phyloP scores from a whole-genome alignment of 1,140 invertebrate species.

The Lordiphosa clarofinis region DNA sequence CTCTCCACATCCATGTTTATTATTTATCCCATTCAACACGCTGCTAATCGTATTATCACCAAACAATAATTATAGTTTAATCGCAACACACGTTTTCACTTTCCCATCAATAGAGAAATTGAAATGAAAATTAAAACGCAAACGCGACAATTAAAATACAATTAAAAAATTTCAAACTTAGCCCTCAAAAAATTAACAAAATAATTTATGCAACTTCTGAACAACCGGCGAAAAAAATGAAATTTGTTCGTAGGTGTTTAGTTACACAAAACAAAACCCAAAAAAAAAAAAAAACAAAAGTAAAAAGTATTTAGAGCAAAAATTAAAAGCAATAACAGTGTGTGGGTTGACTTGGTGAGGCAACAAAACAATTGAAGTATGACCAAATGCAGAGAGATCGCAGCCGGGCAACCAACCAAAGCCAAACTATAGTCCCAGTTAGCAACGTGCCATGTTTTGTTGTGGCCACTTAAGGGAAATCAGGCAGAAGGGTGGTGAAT shows the following conservation, averaged over 20 bases:
- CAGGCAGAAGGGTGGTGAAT: conserved; percentile 12
- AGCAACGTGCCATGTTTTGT: conserved; percentile 36
- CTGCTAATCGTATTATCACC: conserved; percentile 59
- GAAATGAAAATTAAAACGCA: conserved; percentile 43
- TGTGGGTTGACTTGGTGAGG: conserved; percentile 45
- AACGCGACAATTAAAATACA: conserved; percentile 61
- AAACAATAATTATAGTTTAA: conserved; percentile 58
- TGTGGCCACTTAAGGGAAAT: conserved; percentile 36
- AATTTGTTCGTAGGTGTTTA: conserved; percentile 52
- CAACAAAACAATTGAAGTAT: conserved; percentile 72
- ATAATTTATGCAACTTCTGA: conserved; percentile 68
- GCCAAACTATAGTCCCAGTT: conserved; percentile 28
- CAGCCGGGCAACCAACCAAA: conserved; percentile 26
- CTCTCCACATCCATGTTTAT: neutral
- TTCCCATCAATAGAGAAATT: conserved; percentile 34
- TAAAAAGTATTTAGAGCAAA: conserved; percentile 67
- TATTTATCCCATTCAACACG: conserved; percentile 2
- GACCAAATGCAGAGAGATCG: conserved; percentile 45
- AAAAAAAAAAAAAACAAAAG: conserved; percentile 30
- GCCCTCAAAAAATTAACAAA: conserved; percentile 33
- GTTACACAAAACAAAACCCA: conserved; percentile 36
- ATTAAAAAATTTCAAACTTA: conserved; percentile 63
- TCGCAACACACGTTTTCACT: conserved; percentile 67
- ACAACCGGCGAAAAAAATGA: conserved; percentile 46
- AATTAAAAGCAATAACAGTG: conserved; percentile 37